phyloP scores from a whole-genome alignment of 2,888 invertebrate genomes.

The Lasioglossum marginatum region DNA sequence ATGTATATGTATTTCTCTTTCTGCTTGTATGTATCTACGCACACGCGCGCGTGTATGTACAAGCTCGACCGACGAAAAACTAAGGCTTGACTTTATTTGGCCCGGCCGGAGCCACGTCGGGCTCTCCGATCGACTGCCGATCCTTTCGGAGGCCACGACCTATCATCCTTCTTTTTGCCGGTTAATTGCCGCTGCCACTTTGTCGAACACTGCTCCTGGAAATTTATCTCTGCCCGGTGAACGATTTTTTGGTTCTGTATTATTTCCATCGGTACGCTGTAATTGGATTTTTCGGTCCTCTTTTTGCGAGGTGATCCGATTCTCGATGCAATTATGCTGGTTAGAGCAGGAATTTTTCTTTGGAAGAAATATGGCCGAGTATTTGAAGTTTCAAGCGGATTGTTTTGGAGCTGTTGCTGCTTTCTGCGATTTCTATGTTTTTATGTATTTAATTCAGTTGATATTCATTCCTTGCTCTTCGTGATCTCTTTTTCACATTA shows the following conservation, averaged over 20 bases:
- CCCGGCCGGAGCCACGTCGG: constrained; percentile 40
- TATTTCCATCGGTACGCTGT: not conserved
- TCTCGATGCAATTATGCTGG: not conserved
- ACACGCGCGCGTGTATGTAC: not conserved
- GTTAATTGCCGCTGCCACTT: constrained; percentile 9
- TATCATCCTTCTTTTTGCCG: constrained; percentile 2
- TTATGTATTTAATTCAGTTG: too few species aligned
- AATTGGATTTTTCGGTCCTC: not conserved
- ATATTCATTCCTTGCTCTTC: not conserved
- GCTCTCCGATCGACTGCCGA: constrained; percentile 1
- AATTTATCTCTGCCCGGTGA: not conserved
- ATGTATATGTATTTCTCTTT: not conserved
- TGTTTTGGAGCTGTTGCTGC: not conserved
- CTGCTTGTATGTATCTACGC: not conserved
- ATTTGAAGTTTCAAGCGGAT: too few species aligned
- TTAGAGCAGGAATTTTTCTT: not conserved
- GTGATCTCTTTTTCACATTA: too few species aligned
- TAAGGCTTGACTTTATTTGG: constrained; percentile 76
- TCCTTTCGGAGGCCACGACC: constrained; percentile 18
- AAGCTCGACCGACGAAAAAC: constrained; percentile 61
- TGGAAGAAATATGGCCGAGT: not conserved
- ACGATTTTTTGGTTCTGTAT: not conserved
- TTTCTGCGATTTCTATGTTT: not conserved
- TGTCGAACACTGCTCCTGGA: not conserved
- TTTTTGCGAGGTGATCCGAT: not conserved